Base-by-base conservation (phyloP, 2,888 invertebrate genomes). In the Loripinus fragilis region DNA sequence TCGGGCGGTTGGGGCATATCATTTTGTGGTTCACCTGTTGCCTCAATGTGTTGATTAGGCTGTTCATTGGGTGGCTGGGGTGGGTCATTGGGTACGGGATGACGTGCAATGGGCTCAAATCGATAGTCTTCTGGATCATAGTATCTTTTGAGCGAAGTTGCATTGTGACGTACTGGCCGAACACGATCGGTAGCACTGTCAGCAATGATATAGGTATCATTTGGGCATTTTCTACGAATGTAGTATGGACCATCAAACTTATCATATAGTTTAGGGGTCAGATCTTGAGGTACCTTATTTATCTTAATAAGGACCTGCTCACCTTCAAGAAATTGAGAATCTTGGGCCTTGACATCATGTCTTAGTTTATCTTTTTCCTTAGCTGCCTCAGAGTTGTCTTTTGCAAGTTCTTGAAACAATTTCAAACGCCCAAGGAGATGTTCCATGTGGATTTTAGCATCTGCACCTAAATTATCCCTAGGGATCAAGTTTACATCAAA, bases 401-500 rank as follows among this genome's bases (percentile, higher is more conserved):
- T 60, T 0, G 74, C 71, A 55, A 74, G 52, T 50, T 77, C 28
- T n/a, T 71, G 50, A 12, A 30, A 52, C 41, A 66, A 17, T 50
- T 60, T 73, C 10, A 77, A 38, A 42, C 41, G 64, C 23, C n/a
- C 55, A 10, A 38, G 23, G 15, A 50, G 50, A 17, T 71, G 50
- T 28, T 52, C 17, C 20, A 77, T 28, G 48, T 69, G 55, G 2
- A 42, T 12, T 68, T 55, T 75, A 17, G 64, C 42, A 3, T 68
- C 28, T 33, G 65, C 25, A 8, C 55, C 48, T 2, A 76, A n/a
- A 23, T 60, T 75, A 30, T 78, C 81, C 38, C 75, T 81, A 20
- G 81, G 76, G 33, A 65, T 33, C 20, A 81, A 30, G 17, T 69
- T 42, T 25, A 70, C 41, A 55, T 81, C 81, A 75, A 81, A 73